These are phyloP conservation scores for Atherinomorus stipes DNA, from an alignment of 2,113 vertebrate species.

Conservation along the genomic window DNA sequence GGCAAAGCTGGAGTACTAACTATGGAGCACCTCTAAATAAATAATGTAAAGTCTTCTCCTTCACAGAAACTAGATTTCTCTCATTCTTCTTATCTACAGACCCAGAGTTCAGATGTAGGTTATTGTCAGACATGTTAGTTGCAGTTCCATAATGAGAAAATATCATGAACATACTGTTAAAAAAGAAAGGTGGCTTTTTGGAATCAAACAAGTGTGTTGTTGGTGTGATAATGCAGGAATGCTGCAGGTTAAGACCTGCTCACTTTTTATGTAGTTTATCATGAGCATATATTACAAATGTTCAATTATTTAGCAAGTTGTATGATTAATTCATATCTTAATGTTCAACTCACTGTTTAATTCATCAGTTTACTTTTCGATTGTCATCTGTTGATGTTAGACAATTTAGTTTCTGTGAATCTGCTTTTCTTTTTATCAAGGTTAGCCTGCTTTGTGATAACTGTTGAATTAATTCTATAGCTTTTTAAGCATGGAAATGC, in stretches of 20 bases:
- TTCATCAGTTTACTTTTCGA: background rate
- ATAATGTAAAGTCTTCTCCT: background rate
- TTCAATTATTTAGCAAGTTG: too few species aligned
- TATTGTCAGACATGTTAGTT: background rate
- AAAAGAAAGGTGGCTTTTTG: background rate
- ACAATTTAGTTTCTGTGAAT: too few species aligned
- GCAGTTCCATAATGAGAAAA: background rate
- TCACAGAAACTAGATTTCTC: background rate
- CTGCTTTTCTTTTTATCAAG: too few species aligned
- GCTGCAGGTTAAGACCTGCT: too few species aligned
- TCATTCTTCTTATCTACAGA: too few species aligned
- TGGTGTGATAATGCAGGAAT: background rate
- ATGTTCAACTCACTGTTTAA: background rate
- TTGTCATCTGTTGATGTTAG: background rate
- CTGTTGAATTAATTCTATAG: too few species aligned
- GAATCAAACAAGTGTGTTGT: background rate
- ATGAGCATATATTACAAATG: too few species aligned
- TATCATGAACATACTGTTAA: too few species aligned
- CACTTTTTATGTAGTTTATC: too few species aligned
- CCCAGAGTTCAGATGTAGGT: background rate
- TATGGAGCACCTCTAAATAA: background rate
- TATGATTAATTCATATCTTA: too few species aligned
- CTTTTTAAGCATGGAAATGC: too few species aligned
- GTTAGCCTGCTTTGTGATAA: too few species aligned
- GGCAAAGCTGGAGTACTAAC: background rate